These are phyloP conservation scores for Sebastes dallii DNA, from an alignment of 2,797 vertebrate genomes.

Conservation along the genomic window DNA sequence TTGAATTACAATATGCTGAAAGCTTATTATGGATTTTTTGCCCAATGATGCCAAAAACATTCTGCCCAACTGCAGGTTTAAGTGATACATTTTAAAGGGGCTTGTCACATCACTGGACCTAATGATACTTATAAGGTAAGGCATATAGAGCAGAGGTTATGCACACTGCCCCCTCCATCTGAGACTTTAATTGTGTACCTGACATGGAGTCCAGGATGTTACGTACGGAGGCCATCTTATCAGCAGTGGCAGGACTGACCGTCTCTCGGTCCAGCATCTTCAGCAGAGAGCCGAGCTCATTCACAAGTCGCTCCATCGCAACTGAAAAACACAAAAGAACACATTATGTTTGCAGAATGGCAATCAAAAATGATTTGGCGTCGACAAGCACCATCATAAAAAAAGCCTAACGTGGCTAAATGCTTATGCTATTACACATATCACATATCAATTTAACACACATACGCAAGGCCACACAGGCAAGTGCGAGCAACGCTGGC, in stretches of 20 bases:
- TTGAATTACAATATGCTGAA: no score
- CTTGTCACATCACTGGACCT: background rate
- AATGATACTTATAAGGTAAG: background rate
- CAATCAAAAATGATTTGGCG: background rate
- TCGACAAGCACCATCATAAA: background rate
- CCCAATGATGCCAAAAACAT: no score
- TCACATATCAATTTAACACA: conserved; percentile 16
- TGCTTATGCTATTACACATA: conserved; percentile 25
- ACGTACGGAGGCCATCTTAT: conserved; percentile 92
- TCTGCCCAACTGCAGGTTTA: no score
- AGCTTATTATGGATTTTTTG: no score
- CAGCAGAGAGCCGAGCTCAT: conserved; percentile 89
- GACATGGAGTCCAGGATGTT: conserved; percentile 89
- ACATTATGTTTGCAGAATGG: background rate
- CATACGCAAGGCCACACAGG: background rate
- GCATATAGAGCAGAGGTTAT: background rate
- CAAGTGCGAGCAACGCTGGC: conserved; percentile 13
- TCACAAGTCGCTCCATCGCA: conserved; percentile 93
- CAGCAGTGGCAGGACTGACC: conserved; percentile 89
- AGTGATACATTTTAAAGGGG: background rate
- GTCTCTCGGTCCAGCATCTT: conserved; percentile 95
- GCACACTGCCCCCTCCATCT: background rate
- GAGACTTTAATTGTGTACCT: conserved; percentile 61
- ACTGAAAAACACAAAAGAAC: conserved; percentile 32
- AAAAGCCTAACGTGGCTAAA: conserved; percentile 7